Evolutionary conservation across 2,888 invertebrate genomes (phyloP).

Genomic region (Mythimna impura): DNA sequence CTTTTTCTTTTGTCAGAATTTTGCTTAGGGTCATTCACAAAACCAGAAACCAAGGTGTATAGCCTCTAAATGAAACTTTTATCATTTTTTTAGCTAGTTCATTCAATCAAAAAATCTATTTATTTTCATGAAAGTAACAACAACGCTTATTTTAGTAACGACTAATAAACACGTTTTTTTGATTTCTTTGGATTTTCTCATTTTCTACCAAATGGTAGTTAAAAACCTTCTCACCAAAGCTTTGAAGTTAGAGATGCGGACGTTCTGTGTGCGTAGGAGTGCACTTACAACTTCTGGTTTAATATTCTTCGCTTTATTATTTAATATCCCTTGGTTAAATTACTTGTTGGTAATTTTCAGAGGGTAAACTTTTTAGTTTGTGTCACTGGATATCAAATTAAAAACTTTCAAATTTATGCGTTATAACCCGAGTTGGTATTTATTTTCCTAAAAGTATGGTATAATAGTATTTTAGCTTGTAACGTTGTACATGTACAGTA

Average conservation of each 20-base stretch:
- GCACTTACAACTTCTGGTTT: neutral
- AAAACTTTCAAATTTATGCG: too few species aligned
- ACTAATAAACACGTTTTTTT: neutral
- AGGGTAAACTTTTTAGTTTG: too few species aligned
- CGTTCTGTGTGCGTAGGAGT: too few species aligned
- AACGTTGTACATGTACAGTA: too few species aligned
- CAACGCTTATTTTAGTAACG: neutral
- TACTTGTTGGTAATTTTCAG: too few species aligned
- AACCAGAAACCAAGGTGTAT: slow-evolving; percentile 14
- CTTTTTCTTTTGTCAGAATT: slow-evolving; percentile 21
- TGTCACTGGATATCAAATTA: too few species aligned
- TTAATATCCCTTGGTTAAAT: neutral
- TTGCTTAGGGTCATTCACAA: neutral
- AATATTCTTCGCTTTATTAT: neutral
- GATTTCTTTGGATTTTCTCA: neutral
- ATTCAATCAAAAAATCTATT: too few species aligned
- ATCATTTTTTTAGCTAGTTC: too few species aligned
- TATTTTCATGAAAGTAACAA: neutral
- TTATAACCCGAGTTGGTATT: too few species aligned
- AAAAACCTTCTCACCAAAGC: neutral
- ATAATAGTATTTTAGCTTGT: too few species aligned
- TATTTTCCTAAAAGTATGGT: too few species aligned
- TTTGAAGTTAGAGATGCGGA: too few species aligned
- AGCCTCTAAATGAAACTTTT: neutral
- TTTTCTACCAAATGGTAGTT: slow-evolving; percentile 22